Conservation (phyloP, 2,888 invertebrate genomes). For the Oxytorus armatus region DNA sequence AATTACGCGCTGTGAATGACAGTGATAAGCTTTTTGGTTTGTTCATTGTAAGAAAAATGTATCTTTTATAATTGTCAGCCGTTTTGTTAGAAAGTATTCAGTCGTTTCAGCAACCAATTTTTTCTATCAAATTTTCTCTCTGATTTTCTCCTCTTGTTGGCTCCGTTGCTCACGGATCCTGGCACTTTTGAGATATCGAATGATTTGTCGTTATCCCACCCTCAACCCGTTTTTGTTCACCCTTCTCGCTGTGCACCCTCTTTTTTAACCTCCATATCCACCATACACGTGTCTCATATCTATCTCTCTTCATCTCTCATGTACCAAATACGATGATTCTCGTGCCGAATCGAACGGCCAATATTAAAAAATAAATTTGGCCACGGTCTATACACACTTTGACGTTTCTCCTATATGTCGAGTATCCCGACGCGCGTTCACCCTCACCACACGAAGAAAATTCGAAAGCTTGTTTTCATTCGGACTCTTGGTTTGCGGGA, state of each 20-base stretch:
- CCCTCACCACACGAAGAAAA: constrained; percentile 1
- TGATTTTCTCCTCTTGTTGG: background rate
- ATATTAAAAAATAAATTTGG: constrained; percentile 47
- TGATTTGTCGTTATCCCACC: constrained; percentile 76
- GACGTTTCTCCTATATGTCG: constrained; percentile 28
- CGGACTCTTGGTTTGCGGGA: background rate
- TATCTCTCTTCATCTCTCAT: constrained; percentile 17
- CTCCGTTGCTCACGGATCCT: background rate
- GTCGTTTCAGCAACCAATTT: background rate
- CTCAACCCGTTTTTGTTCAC: constrained; percentile 64
- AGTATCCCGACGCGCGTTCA: background rate
- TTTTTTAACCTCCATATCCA: constrained; percentile 42
- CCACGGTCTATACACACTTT: constrained; percentile 33
- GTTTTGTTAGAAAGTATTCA: background rate
- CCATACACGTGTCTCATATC: constrained; percentile 28
- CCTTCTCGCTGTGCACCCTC: constrained; percentile 56
- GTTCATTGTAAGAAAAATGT: too few species aligned
- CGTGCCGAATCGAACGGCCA: constrained; percentile 38
- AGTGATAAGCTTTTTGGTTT: too few species aligned
- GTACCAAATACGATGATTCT: constrained; percentile 5
- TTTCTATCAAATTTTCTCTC: background rate
- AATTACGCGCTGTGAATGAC: too few species aligned
- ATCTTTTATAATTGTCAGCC: background rate
- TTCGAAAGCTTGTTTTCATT: constrained; percentile 27
- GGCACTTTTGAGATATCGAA: constrained; percentile 75